Conservation (phyloP, 92 coral and sea anemone species). For the Pocillopora meandrina region DNA sequence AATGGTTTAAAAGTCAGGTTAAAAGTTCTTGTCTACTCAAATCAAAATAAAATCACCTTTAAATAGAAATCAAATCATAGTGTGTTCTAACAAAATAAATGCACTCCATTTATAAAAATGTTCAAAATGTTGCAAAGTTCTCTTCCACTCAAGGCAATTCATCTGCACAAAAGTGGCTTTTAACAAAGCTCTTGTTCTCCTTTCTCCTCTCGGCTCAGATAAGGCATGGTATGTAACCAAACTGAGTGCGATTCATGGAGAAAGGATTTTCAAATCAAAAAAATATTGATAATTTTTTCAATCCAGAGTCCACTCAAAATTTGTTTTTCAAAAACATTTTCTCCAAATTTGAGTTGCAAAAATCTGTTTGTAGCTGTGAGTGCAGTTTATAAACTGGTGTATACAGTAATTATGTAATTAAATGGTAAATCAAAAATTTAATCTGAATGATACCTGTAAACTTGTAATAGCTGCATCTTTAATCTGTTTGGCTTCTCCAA, state of each 20-base stretch:
- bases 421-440: neutral
- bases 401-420: no score
- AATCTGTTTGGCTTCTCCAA: conserved; percentile 87
- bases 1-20: no score
- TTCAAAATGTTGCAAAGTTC: conserved; percentile 29
- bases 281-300: neutral
- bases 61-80: neutral
- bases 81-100: neutral
- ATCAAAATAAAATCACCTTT: no score
- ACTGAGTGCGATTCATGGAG: conserved; percentile 53
- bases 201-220: conserved; percentile 68
- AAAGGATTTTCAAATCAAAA: conserved; percentile 17
- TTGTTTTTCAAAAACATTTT: no score
- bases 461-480: conserved; percentile 86
- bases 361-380: no score
- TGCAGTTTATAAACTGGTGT: no score
- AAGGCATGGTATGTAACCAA: conserved; percentile 36
- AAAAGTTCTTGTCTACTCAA: no score
- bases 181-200: conserved; percentile 61
- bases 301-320: no score
- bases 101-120: neutral
- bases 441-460: conserved; percentile 65
- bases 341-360: no score
- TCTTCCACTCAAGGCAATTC: conserved; percentile 53
- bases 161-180: conserved; percentile 57